These are phyloP conservation scores for Apocheima hispidaria DNA, from an alignment of 2,888 invertebrate species.

Conservation along the genomic window DNA sequence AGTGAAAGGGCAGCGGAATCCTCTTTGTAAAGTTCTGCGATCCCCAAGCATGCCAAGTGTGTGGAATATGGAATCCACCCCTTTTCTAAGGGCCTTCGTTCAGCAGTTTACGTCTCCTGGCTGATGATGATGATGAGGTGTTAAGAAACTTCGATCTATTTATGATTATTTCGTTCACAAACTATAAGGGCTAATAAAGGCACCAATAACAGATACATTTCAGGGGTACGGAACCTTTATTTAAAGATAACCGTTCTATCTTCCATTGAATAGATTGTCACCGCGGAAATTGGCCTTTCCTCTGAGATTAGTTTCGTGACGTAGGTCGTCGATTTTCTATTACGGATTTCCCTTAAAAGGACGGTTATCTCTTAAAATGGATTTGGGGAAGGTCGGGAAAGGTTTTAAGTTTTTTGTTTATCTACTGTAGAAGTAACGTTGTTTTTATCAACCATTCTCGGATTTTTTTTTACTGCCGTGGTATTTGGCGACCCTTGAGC, in stretches of 20 bases:
- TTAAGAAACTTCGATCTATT: too few species aligned
- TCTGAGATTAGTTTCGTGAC: conserved; percentile 29
- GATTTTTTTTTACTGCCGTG: too few species aligned
- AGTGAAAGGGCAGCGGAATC: too few species aligned
- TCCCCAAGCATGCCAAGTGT: too few species aligned
- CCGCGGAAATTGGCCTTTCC: conserved; percentile 20
- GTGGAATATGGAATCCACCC: too few species aligned
- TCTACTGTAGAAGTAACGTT: neutral
- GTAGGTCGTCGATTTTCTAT: conserved; percentile 27
- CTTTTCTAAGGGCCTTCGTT: too few species aligned
- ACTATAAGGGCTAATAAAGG: neutral
- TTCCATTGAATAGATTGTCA: conserved; percentile 29
- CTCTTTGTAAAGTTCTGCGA: too few species aligned
- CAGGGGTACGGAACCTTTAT: conserved; percentile 13
- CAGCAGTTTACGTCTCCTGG: too few species aligned
- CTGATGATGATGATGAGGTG: too few species aligned
- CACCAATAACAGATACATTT: neutral
- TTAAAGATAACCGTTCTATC: conserved; percentile 22
- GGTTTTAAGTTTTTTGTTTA: conserved; percentile 7
- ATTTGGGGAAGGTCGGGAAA: conserved; percentile 17
- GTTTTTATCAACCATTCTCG: too few species aligned
- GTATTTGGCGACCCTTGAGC: too few species aligned
- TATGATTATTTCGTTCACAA: too few species aligned
- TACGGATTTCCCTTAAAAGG: conserved; percentile 25
- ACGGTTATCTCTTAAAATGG: conserved; percentile 14